Evolutionary conservation across 1,140 invertebrate species (phyloP), one percentile per base, ranked within the genome.

Genomic region (Parasteatoda tepidariorum): DNA sequence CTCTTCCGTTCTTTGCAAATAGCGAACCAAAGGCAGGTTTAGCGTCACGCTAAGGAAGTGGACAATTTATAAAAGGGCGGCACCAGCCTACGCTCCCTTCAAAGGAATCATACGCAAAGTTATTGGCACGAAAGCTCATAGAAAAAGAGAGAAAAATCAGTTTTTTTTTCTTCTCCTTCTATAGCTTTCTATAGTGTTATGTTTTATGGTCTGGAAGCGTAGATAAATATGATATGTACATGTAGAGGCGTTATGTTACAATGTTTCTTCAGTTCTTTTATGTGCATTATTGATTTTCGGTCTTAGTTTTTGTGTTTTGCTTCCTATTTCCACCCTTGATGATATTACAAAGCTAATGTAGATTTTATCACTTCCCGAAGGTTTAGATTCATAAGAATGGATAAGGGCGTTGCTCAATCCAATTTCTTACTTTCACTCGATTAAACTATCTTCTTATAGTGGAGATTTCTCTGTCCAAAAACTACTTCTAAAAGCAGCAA

Each of bases 41-140:
- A 78, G 57, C 61, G 61, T 66, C 74, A 78, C 61, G 34, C 22
- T 24, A 30, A 64, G 74, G 74, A 78, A 54, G 74, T 78, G 74
- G 38, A 66, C 74, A 78, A 78, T 78, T 78, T 78, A 78, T 78
- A 78, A 78, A 57, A 48, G 28, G 34, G 54, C 28, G n/a, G 15
- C 22, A 33, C 54, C 26, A 26, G 11, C 31, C 26, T 30, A 11
- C 13, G 9, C 61, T 18, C 38, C 38, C 9, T 48, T 9, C 9
- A 48, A 48, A 48, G 4, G 38, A 48, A 48, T 48, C 38, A 1
- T 48, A 48, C n/a, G n/a, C 18, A 48, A 18, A 48, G 38, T 48
- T 48, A 48, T 48, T 48, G 38, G 38, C 9, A 48, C 18, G 38
- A 18, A 0, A 48, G 9, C 38, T 48, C 38, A 18, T 48, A 18